Percentiles rank a stretch among this genome's conserved stretches.
phyloP scores from a whole-genome alignment of 2,797 vertebrate genomes.

The Pantherophis vulpinus region DNA sequence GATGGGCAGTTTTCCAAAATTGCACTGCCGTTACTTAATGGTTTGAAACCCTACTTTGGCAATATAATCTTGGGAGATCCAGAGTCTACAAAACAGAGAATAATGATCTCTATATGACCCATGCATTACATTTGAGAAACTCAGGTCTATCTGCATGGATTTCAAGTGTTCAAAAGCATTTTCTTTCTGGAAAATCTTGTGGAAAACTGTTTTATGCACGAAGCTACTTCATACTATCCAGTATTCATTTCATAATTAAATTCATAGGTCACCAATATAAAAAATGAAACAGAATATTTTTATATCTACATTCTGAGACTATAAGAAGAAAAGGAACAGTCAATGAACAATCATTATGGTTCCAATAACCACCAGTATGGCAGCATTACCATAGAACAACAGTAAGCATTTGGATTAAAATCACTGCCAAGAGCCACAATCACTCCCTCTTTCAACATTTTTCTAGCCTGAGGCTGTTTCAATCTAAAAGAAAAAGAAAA shows the following conservation, averaged over 20 bases:
- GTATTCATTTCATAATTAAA: not conserved
- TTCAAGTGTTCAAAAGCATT: not conserved
- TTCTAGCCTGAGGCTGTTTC: constrained; percentile 88
- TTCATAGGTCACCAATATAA: not conserved
- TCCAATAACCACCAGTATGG: not conserved
- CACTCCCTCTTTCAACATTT: constrained; percentile 92
- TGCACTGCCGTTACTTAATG: not conserved
- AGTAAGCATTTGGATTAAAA: constrained; percentile 98
- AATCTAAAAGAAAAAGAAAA: constrained; percentile 71
- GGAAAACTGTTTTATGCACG: not conserved
- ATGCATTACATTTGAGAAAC: not conserved
- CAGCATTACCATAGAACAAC: constrained; percentile 91
- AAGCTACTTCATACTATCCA: not conserved
- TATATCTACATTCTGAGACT: not conserved
- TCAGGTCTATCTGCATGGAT: not conserved
- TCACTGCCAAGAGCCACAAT: constrained; percentile 96
- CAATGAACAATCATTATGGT: not conserved
- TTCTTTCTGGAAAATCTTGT: not conserved
- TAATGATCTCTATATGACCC: not conserved
- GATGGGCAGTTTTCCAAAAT: not conserved
- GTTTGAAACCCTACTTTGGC: not conserved
- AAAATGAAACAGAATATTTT: not conserved
- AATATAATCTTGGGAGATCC: not conserved
- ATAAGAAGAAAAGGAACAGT: not conserved
- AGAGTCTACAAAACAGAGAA: not conserved